phyloP scores from a whole-genome alignment of 2,888 invertebrate species.

The Alloplasta piceator region DNA sequence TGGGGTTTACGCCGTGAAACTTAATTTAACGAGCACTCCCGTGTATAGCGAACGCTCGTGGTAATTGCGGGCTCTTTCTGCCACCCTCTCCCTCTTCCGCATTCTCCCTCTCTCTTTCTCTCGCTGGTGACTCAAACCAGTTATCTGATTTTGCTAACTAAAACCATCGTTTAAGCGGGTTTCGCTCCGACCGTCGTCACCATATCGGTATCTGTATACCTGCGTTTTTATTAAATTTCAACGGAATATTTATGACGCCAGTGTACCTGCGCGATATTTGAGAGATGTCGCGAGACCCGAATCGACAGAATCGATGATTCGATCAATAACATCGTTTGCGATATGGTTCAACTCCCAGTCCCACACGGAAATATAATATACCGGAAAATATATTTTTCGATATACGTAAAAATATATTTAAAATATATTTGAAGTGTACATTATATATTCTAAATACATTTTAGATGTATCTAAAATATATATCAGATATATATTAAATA shows the following conservation, averaged over 20 bases:
- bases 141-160: no score
- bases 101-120: neutral
- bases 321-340: neutral
- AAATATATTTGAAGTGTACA: no score
- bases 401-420: no score
- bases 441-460: no score
- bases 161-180: no score
- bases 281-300: neutral
- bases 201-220: neutral
- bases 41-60: neutral
- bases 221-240: neutral
- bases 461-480: no score
- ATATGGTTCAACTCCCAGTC: neutral
- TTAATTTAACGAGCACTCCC: conserved; percentile 15
- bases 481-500: no score
- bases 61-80: conserved; percentile 20
- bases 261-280: neutral
- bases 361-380: no score
- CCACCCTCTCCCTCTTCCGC: neutral
- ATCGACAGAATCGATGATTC: no score
- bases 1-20: conserved; percentile 9
- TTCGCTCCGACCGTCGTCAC: no score
- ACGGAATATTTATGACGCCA: neutral
- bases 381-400: no score
- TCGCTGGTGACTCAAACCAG: neutral